Evolutionary conservation across 30 jellyfish, hydroid and myxozoan genomes (phyloP).

Genomic region (Cassiopea xamachana): DNA sequence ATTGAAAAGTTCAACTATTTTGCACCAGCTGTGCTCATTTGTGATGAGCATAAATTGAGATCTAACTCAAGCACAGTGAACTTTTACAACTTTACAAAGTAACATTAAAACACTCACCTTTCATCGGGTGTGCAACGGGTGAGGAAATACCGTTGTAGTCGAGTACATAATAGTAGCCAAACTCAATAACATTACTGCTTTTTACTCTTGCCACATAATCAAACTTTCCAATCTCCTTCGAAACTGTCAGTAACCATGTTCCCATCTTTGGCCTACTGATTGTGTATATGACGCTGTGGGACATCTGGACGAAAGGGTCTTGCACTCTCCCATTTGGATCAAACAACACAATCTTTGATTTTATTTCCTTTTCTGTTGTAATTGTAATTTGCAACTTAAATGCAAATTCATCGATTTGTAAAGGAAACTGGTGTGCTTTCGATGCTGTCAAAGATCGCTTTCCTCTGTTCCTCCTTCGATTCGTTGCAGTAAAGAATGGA

Average conservation of each 20-base stretch:
- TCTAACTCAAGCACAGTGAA: too few species aligned
- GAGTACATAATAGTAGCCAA: slow-evolving; percentile 53
- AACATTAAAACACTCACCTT: slow-evolving; percentile 32
- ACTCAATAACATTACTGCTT: slow-evolving; percentile 64
- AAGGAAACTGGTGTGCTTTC: slow-evolving; percentile 29
- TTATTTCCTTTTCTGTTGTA: slow-evolving; percentile 42
- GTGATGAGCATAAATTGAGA: too few species aligned
- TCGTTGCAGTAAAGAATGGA: slow-evolving; percentile 4
- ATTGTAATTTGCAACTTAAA: slow-evolving; percentile 54
- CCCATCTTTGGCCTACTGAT: slow-evolving; percentile 69
- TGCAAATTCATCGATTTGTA: slow-evolving; percentile 70
- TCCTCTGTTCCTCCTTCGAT: slow-evolving; percentile 5
- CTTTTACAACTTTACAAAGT: too few species aligned
- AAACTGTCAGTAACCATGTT: slow-evolving; percentile 46
- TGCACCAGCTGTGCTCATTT: too few species aligned
- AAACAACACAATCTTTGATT: slow-evolving; percentile 13
- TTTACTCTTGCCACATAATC: slow-evolving; percentile 70
- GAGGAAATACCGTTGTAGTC: slow-evolving; percentile 54
- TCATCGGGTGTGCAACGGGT: slow-evolving; percentile 70
- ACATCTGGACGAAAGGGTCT: slow-evolving; percentile 30
- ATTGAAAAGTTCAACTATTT: too few species aligned
- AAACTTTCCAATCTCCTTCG: slow-evolving; percentile 50
- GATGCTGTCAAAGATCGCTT: slow-evolving; percentile 16
- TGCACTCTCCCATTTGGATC: slow-evolving; percentile 45
- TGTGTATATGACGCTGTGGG: slow-evolving; percentile 34